These are phyloP conservation scores for Toxotes chatareus DNA, from an alignment of 2,113 vertebrate genomes.

Conservation along the genomic window DNA sequence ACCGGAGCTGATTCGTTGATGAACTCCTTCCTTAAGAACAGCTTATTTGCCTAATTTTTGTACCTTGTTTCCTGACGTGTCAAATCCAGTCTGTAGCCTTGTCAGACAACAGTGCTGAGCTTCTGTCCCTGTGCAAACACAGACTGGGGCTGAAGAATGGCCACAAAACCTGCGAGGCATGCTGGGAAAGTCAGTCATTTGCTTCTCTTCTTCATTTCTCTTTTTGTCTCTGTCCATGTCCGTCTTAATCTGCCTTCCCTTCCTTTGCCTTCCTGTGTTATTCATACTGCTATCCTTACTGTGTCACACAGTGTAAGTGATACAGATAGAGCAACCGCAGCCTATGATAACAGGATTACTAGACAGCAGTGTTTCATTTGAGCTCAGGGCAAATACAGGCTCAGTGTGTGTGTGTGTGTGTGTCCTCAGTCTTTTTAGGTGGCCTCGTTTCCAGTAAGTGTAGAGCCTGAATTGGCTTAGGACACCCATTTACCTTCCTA, in stretches of 20 bases:
- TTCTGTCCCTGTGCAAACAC: not conserved
- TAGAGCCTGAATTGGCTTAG: slow-evolving; percentile 52
- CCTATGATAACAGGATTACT: slow-evolving; percentile 72
- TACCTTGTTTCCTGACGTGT: not conserved
- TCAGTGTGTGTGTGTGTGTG: slow-evolving; percentile 22
- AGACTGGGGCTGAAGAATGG: not conserved
- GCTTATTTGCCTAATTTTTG: not conserved
- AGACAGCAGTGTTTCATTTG: slow-evolving; percentile 65
- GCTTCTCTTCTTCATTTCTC: not conserved
- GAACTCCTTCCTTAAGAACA: not conserved
- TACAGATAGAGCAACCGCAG: slow-evolving; percentile 64
- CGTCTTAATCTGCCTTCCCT: not conserved
- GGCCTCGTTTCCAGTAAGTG: slow-evolving; percentile 72
- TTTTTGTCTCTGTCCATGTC: not conserved
- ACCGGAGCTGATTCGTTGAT: not conserved
- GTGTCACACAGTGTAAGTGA: slow-evolving; percentile 47
- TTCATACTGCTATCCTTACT: not conserved
- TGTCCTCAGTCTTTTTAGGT: slow-evolving; percentile 68
- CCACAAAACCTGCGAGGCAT: not conserved
- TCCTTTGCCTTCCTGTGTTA: too few species aligned
- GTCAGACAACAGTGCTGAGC: not conserved
- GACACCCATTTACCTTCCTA: slow-evolving; percentile 43
- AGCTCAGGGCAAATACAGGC: slow-evolving; percentile 41
- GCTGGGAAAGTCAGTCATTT: not conserved
- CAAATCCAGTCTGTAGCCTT: too few species aligned